These are phyloP conservation scores for Pantherophis guttatus DNA, from an alignment of 2,113 vertebrate genomes.

Conservation along the genomic window DNA sequence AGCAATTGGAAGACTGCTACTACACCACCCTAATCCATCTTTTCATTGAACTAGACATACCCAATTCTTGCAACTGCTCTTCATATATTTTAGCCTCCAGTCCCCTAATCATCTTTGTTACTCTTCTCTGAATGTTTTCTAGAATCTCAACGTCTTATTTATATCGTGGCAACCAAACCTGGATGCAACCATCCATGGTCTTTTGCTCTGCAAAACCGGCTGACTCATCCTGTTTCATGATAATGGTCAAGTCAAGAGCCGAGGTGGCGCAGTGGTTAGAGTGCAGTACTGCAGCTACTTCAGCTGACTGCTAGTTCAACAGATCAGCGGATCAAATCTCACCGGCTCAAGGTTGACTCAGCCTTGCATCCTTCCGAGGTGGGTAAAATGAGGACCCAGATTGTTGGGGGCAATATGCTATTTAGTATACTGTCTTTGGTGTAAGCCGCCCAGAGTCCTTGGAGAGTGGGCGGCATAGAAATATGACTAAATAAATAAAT, in stretches of 20 bases:
- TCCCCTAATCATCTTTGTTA: not conserved
- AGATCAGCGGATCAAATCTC: too few relatives aligned
- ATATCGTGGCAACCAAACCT: not conserved
- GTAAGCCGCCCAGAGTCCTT: too few relatives aligned
- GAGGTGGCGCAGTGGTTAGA: too few relatives aligned
- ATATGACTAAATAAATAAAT: too few relatives aligned
- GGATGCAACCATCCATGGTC: not conserved
- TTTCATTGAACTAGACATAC: not conserved
- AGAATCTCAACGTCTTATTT: not conserved
- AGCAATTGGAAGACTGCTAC: not conserved
- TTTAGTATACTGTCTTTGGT: too few relatives aligned
- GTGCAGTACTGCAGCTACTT: too few relatives aligned
- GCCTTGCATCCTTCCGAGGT: too few relatives aligned
- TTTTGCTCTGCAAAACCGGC: not conserved
- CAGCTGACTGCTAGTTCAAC: too few relatives aligned
- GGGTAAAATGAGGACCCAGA: too few relatives aligned
- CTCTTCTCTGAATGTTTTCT: not conserved
- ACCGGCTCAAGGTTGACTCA: too few relatives aligned
- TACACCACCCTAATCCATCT: not conserved
- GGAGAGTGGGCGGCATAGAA: too few relatives aligned
- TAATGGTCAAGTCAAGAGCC: not conserved
- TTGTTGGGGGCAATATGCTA: too few relatives aligned
- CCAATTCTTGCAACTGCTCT: not conserved
- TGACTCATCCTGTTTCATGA: not conserved
- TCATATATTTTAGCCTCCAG: not conserved